Base-by-base conservation (phyloP, 2,113 vertebrate species). In the Rhizomys pruinosus region DNA sequence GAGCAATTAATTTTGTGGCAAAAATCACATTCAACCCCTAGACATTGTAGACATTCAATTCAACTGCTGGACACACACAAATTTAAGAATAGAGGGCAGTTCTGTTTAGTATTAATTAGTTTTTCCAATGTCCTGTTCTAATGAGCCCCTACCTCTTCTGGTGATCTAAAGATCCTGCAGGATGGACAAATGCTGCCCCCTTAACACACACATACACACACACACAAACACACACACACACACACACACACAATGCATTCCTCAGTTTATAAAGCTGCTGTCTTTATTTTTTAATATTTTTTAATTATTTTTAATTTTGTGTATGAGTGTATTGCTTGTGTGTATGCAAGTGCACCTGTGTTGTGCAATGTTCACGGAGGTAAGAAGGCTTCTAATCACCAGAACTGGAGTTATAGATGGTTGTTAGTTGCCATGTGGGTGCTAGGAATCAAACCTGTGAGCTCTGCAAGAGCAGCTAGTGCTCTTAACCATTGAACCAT, bases 11-110 rank as follows among this genome's bases (percentile, higher is more conserved):
- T 85, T 97, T 85, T 81, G 95, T 94, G 97, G 97, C 95, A 84
- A 97, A 93, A 96, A 92, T 98, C 98, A 98, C 94, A 97, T 97
- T 97, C 97, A 97, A 95, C 97, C 97, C 98, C 93, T 92, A 93
- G 94, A 98, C 97, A 96, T 2, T 92, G 78, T 94, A 94, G 96
- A 97, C 81, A 94, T 55, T 94, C 84, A 87, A 63, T 90, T 92
- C 74, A 88, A 96, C 74, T 96, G 96, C 91, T 95, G 97, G 96
- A n/a, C n/a, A 97, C 97, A 97, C 92, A 87, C 32, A 71, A 76
- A 59, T 84, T 87, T 92, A 88, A 57, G 92, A 89, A 87, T 95
- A 95, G 94, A 97, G 94, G 96, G 96, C 95, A 73, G 84, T 93
- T 89, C 94, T 71, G 96, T 92, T 94, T 95, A 63, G 61, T 69